A percentile compares a stretch with the other conserved stretches of the same genome.
These are phyloP conservation scores for Cydia amplana DNA, from an alignment of 1,140 invertebrate species.

Conservation along the genomic window DNA sequence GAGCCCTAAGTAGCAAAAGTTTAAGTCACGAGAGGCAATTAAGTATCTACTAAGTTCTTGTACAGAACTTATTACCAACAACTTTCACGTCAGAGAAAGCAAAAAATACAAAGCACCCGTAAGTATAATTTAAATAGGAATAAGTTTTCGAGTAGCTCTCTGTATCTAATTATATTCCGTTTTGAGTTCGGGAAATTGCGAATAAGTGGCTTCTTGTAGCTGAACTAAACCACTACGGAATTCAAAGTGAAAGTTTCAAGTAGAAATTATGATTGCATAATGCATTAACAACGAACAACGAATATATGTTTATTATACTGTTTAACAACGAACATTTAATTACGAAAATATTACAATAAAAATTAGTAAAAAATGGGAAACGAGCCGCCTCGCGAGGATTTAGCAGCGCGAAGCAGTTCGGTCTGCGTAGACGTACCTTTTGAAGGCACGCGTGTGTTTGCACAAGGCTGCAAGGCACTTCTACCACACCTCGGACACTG, in stretches of 20 bases:
- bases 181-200: not conserved
- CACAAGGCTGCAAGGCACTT: too few species aligned
- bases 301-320: too few species aligned
- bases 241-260: not conserved
- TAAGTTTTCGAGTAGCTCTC: not conserved
- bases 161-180: slow-evolving; percentile 9
- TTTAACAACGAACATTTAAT: too few species aligned
- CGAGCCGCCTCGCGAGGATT: too few species aligned
- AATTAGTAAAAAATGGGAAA: too few species aligned
- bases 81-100: not conserved
- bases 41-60: not conserved
- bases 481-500: too few species aligned
- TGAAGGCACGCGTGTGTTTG: too few species aligned
- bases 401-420: too few species aligned
- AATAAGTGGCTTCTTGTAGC: slow-evolving; percentile 16
- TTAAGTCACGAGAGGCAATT: not conserved
- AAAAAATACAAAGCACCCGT: not conserved
- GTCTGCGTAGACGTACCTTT: too few species aligned
- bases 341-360: too few species aligned
- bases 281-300: too few species aligned
- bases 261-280: too few species aligned
- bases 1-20: not conserved
- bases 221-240: not conserved
- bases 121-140: slow-evolving; percentile 1
- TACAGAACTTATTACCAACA: slow-evolving; percentile 6